These are phyloP conservation scores for Circaetus cinerascens DNA, from an alignment of 2,113 vertebrate genomes.

Conservation along the genomic window DNA sequence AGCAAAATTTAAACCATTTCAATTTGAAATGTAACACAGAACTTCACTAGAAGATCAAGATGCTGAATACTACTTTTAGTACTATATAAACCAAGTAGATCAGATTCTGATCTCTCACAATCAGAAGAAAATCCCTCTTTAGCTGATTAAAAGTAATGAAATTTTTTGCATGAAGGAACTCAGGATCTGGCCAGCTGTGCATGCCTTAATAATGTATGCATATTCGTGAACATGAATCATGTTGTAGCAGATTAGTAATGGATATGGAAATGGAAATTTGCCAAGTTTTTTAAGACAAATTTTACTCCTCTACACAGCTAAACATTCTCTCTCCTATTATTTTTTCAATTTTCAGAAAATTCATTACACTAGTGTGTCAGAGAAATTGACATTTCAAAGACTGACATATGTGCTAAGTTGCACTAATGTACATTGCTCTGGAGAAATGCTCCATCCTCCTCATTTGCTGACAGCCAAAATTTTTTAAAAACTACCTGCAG, in stretches of 20 bases:
- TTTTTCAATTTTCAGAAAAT: conserved; percentile 58
- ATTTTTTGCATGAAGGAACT: background rate
- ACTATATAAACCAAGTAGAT: background rate
- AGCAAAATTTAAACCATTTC: conserved; percentile 10
- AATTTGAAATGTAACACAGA: conserved; percentile 37
- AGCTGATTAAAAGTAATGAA: background rate
- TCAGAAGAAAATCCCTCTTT: background rate
- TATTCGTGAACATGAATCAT: conserved; percentile 19
- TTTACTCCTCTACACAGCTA: conserved; percentile 8
- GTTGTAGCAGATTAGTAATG: conserved; percentile 19
- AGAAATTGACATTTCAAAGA: conserved; percentile 45
- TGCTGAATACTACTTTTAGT: conserved; percentile 1
- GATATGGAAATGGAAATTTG: conserved; percentile 43
- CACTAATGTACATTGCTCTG: background rate
- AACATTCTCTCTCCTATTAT: background rate
- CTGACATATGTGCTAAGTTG: background rate
- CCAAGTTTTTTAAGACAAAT: background rate
- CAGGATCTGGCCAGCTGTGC: background rate
- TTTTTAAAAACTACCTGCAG: background rate
- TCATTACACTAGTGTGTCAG: conserved; percentile 28
- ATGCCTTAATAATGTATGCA: background rate
- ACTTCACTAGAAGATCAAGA: conserved; percentile 39
- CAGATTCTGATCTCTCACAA: background rate
- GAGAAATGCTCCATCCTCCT: conserved; percentile 10
- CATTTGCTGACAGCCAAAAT: background rate